These are phyloP conservation scores for Phalanger gymnotis DNA, from an alignment of 2,797 vertebrate species.

Conservation along the genomic window DNA sequence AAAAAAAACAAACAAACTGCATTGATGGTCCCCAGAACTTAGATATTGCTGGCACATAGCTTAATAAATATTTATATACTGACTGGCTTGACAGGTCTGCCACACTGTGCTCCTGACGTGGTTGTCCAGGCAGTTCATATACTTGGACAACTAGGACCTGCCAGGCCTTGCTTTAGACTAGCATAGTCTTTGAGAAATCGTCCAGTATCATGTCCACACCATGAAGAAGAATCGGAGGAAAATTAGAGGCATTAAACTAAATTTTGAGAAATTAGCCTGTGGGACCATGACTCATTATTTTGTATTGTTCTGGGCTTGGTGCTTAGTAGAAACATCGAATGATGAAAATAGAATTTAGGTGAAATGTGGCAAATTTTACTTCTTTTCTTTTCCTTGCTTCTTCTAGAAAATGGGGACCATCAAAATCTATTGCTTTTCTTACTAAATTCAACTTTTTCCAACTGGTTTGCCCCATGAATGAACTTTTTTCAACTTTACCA, in stretches of 20 bases:
- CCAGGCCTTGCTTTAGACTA: neutral
- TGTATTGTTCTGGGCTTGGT: neutral
- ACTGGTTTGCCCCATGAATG: neutral
- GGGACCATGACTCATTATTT: neutral
- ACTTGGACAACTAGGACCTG: neutral
- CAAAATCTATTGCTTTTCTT: neutral
- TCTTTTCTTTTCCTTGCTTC: neutral
- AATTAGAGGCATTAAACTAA: neutral
- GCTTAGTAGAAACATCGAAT: neutral
- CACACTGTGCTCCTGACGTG: neutral
- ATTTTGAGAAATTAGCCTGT: neutral
- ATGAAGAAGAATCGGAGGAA: neutral
- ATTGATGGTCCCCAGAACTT: neutral
- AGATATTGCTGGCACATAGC: neutral
- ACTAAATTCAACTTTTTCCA: neutral
- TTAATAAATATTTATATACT: neutral
- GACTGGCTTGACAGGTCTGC: neutral
- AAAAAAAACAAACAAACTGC: neutral
- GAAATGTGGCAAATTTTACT: neutral
- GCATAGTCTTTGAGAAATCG: neutral
- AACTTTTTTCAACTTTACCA: neutral
- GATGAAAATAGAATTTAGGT: neutral
- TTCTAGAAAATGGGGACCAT: neutral
- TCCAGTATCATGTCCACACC: neutral
- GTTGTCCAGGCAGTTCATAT: neutral